These are phyloP conservation scores for Rynchops niger DNA, from an alignment of 2,113 vertebrate genomes.

Conservation along the genomic window DNA sequence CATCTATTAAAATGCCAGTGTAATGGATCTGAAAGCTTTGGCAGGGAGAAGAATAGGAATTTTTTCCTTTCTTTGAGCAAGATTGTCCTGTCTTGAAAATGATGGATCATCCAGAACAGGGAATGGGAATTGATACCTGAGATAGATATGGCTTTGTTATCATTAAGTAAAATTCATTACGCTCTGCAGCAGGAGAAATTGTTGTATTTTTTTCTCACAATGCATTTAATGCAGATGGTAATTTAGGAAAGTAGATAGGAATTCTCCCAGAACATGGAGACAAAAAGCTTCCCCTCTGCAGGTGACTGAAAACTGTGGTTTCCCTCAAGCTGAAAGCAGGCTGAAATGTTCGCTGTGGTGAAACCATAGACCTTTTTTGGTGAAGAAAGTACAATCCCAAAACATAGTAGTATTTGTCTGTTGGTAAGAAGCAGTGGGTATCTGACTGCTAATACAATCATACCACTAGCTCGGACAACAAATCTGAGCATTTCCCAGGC, in stretches of 20 bases:
- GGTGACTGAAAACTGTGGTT: not conserved
- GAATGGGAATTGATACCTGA: not conserved
- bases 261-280: not conserved
- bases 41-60: not conserved
- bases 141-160: not conserved
- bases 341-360: not conserved
- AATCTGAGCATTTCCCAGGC: not conserved
- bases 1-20: not conserved
- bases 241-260: not conserved
- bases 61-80: not conserved
- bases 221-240: not conserved
- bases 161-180: not conserved
- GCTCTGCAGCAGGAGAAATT: not conserved
- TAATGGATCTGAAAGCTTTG: not conserved
- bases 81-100: not conserved
- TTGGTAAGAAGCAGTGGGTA: not conserved
- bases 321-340: not conserved
- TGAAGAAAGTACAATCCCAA: not conserved
- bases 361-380: not conserved
- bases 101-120: not conserved
- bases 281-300: not conserved
- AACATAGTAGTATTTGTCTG: no score
- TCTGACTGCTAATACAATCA: no score
- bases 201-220: not conserved
- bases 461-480: rapidly evolving